Base-by-base conservation (phyloP, 2,113 vertebrate genomes). In the Cryptomyrus ogoouensis region DNA sequence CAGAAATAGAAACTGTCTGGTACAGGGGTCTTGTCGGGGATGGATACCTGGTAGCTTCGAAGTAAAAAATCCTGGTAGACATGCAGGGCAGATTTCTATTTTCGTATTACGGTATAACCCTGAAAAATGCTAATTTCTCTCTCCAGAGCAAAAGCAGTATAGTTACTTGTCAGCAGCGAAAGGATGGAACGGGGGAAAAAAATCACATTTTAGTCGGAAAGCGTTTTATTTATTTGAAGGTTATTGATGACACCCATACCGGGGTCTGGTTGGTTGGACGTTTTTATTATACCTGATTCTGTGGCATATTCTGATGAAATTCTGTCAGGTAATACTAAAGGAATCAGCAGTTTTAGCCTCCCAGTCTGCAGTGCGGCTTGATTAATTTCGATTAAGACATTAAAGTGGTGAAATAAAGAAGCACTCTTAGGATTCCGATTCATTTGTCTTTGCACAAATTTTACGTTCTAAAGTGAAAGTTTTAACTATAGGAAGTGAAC, bases 361-460 rank as follows among this genome's bases (percentile, higher is more conserved):
- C 21, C 74, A 58, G 77, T 49, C 49, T 42, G 49, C 66, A 35
- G 47, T 46, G 8, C 47, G 19, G 10, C 49, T 44, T 62, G 53
- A 89, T 56, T 47, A 83, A 52, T 46, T 84, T 52, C 80, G 7
- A 84, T 21, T 27, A 44, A 62, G 19, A 85, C 21, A 58, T 47
- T 66, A 77, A 74, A 83, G 4, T 89, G 85, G n/a, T 56, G 85
- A 87, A 87, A 87, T 35, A 87, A 53, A 31, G 50, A 87, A 35
- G 47, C 5, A 12, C 74, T 89, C 49, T 53, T 5, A 53, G 49
- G 47, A n/a, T 12, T 49, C 42, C 3, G 56, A 24, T 66, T 88
- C 87, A 58, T 89, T 89, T 87, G 85, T 87, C 85, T 87, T 87
- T 87, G 85, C 83, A 12, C 44, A 77, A 7, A 24, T 49, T 47